Base-by-base conservation (phyloP, 2,797 vertebrate species). In the Takifugu rubripes region DNA sequence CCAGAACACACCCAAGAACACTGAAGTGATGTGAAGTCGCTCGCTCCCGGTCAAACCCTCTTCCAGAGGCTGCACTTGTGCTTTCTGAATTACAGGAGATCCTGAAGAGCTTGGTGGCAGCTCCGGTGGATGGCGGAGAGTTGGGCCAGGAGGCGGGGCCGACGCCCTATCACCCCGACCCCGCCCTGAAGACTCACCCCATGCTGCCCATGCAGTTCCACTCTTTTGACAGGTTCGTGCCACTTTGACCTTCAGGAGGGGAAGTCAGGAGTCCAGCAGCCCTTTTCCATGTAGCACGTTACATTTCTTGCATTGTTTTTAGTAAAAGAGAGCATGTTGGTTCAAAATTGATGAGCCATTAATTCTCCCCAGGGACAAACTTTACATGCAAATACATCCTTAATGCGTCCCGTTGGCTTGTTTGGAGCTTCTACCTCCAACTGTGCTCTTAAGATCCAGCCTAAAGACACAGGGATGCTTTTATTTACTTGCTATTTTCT, bases 131-230 rank as follows among this genome's bases (percentile, higher is more conserved):
- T 43, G 93, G 93, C 17, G 88, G 93, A 1, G 97, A 98, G 40
- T 81, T 92, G 63, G 95, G 96, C 25, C 96, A 95, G 0, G 97
- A 97, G 72, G 93, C 93, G 0, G 88, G 97, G 31, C 95, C 95
- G 0, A 90, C 90, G 8, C 90, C 91, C 5, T 92, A 91, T 70
- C 95, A 93, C 81, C 96, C 96, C 5, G 97, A 99, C 70, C 94
- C 95, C 5, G 93, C 95, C 4, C 73, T 98, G 81, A 98, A 98
- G 88, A 95, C 95, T 0, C 95, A 98, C 33, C 90, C 95, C 40
- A 95, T 98, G 89, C 93, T 99, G 75, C 97, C 97, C 64, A 97
- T 99, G 97, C 96, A 99, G 92, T 99, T 97, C 87, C 96, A 99
- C 87, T 98, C 96, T 31, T 99, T 99, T 61, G 96, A 99, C 93